phyloP scores from a whole-genome alignment of 2,113 vertebrate species.

The Heliornis fulica region DNA sequence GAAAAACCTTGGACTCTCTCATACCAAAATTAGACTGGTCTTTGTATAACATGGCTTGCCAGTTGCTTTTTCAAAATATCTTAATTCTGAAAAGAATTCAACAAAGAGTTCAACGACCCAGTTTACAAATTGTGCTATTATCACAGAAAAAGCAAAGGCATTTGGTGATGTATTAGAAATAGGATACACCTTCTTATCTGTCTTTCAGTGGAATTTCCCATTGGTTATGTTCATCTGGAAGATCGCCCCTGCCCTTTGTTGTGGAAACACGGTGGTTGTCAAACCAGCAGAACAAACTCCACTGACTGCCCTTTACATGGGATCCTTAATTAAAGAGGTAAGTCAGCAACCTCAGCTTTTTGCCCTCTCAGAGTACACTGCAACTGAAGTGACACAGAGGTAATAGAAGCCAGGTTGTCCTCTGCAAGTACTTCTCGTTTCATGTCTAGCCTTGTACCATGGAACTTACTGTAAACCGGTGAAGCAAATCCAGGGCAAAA shows the following conservation, averaged over 20 bases:
- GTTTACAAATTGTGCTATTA: background rate
- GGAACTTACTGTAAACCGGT: background rate
- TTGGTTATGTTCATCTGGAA: constrained; percentile 88
- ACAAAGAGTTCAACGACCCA: background rate
- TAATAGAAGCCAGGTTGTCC: background rate
- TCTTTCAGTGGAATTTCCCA: constrained; percentile 88
- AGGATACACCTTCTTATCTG: background rate
- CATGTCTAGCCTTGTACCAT: background rate
- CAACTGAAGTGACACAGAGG: background rate
- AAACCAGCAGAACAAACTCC: constrained; percentile 90
- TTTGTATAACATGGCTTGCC: background rate
- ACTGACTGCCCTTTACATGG: constrained; percentile 85
- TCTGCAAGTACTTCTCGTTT: background rate
- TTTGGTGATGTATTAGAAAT: background rate
- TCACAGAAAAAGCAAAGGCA: background rate
- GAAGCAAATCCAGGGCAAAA: constrained; percentile 3
- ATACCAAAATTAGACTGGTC: background rate
- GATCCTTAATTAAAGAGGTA: constrained; percentile 88
- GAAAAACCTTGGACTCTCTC: background rate
- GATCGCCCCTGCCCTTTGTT: constrained; percentile 85
- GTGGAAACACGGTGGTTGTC: constrained; percentile 86
- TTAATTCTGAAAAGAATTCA: background rate
- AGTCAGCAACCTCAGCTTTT: constrained; percentile 5
- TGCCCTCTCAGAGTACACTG: background rate
- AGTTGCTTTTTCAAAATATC: background rate